Conservation (phyloP, 64 coral and sea anemone genomes). For the Stichodactyla helianthus region DNA sequence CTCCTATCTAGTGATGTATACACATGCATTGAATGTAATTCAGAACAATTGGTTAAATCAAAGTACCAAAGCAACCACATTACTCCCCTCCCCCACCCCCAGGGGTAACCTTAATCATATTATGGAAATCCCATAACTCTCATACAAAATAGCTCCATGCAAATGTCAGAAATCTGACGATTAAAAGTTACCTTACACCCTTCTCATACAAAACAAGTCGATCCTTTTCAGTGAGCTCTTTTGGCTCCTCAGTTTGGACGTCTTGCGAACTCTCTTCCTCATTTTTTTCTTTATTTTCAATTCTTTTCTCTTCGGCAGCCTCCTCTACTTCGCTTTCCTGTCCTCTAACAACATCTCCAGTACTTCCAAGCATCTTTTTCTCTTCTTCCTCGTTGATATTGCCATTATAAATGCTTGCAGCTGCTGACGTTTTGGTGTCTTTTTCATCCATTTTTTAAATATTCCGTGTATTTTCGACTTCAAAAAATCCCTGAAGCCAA, state of each 20-base stretch:
- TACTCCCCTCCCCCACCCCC: neutral
- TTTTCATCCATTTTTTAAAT: neutral
- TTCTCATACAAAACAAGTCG: constrained; percentile 10
- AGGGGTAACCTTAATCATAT: too few species aligned
- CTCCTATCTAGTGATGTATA: too few species aligned
- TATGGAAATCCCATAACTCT: too few species aligned
- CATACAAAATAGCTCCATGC: neutral
- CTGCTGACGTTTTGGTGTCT: neutral
- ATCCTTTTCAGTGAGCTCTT: neutral
- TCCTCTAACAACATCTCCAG: neutral
- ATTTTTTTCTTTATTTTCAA: neutral
- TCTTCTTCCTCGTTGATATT: neutral
- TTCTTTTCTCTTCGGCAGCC: neutral
- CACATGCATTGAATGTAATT: too few species aligned
- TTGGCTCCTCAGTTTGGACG: neutral
- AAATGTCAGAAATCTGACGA: neutral
- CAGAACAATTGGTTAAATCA: too few species aligned
- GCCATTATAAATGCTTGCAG: neutral
- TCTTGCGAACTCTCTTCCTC: neutral
- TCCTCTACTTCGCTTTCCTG: neutral
- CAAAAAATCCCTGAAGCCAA: neutral
- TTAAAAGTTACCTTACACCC: constrained; percentile 10
- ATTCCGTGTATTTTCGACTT: neutral
- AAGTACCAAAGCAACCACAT: too few species aligned
- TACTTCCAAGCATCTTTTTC: neutral